phyloP scores from a whole-genome alignment of 2,888 invertebrate genomes.

The Standfussiana lucernea region DNA sequence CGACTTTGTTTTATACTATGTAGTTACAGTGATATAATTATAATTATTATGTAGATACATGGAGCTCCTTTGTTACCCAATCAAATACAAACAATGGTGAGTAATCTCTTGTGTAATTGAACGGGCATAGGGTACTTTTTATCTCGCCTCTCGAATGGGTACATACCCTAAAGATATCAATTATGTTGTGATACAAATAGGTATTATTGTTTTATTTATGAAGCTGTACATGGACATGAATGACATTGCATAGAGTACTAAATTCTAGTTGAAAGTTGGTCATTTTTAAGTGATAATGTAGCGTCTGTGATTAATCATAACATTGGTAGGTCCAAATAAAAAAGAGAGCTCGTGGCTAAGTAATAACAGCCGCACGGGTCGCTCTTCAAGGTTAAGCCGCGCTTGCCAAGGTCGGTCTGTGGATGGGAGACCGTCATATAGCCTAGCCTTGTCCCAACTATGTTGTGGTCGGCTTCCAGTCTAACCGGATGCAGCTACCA shows the following conservation, averaged over 20 bases:
- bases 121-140: slow-evolving; percentile 6
- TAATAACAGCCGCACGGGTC: too few relatives aligned
- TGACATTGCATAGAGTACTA: not conserved
- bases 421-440: too few relatives aligned
- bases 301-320: not conserved
- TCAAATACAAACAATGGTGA: slow-evolving; percentile 1
- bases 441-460: too few relatives aligned
- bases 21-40: too few relatives aligned
- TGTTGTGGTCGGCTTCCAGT: too few relatives aligned
- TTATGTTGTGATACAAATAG: not conserved
- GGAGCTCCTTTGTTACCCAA: slow-evolving; percentile 17
- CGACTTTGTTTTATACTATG: too few relatives aligned
- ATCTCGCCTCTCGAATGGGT: slow-evolving; percentile 14
- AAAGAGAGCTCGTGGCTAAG: too few relatives aligned
- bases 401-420: too few relatives aligned
- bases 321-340: too few relatives aligned
- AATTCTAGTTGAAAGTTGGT: not conserved
- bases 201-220: not conserved
- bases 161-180: slow-evolving; percentile 6
- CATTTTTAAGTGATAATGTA: not conserved
- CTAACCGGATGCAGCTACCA: too few relatives aligned
- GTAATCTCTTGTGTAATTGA: not conserved
- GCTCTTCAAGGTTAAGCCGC: too few relatives aligned
- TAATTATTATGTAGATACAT: too few relatives aligned
- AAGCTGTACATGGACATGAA: not conserved